phyloP scores from a whole-genome alignment of 2,113 vertebrate genomes.

The Hylia prasina region DNA sequence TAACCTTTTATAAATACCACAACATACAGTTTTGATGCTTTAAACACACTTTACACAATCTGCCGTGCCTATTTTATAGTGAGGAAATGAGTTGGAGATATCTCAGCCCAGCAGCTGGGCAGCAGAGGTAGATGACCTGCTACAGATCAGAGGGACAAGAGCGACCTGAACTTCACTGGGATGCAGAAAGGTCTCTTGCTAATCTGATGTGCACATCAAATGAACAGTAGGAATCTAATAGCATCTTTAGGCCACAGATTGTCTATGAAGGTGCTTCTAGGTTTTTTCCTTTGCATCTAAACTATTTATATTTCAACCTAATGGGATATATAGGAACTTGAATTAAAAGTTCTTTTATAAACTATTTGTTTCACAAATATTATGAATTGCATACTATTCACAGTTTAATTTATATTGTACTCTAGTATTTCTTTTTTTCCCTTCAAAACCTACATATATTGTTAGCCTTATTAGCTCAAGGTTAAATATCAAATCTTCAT shows the following conservation, averaged over 20 bases:
- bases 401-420: neutral
- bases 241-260: neutral
- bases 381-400: neutral
- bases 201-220: neutral
- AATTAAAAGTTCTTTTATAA: neutral
- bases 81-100: neutral
- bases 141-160: neutral
- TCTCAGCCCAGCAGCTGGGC: neutral
- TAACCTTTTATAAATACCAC: neutral
- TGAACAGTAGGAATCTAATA: neutral
- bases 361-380: neutral
- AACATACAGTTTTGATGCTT: neutral
- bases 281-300: neutral
- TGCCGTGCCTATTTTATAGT: neutral
- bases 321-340: neutral
- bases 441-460: neutral
- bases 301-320: neutral
- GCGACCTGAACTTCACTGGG: neutral
- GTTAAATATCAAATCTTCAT: neutral
- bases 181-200: neutral
- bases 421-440: neutral
- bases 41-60: neutral
- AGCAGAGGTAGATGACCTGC: neutral
- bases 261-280: neutral
- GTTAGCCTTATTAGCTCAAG: neutral